Conservation (phyloP, 2,797 vertebrate species). For the Cynodonichthys magdalenae region DNA sequence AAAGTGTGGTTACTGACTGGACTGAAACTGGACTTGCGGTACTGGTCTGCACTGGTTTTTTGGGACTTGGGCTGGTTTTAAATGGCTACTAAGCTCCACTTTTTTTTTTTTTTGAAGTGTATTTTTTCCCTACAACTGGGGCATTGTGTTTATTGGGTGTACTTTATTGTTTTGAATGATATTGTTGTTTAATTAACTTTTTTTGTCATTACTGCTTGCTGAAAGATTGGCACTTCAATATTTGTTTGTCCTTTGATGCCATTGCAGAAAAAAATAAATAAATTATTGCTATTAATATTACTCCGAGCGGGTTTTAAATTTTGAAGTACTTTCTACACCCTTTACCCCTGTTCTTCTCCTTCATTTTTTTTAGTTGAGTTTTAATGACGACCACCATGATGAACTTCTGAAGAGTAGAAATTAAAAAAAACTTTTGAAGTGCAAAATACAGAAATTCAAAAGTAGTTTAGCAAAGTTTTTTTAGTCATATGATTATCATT, state of each 20-base stretch:
- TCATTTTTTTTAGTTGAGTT: conserved; percentile 29
- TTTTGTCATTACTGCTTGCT: conserved; percentile 85
- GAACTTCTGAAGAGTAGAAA: not conserved
- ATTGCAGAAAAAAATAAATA: conserved; percentile 76
- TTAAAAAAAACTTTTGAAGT: conserved; percentile 21
- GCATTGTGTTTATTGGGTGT: conserved; percentile 83
- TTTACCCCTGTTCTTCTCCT: conserved; percentile 15
- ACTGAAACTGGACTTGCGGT: conserved; percentile 59
- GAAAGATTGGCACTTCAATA: conserved; percentile 79
- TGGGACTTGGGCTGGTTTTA: conserved; percentile 64
- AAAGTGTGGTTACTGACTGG: conserved; percentile 54
- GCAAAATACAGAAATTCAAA: conserved; percentile 18
- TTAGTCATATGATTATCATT: conserved; percentile 15
- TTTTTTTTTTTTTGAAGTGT: conserved; percentile 83
- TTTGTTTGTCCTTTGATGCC: conserved; percentile 78
- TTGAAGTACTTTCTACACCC: conserved; percentile 49
- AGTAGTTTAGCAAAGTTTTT: conserved; percentile 19
- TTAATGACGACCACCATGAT: conserved; percentile 7
- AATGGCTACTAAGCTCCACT: conserved; percentile 70
- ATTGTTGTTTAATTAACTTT: conserved; percentile 76
- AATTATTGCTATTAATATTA: conserved; percentile 81
- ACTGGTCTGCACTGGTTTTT: conserved; percentile 60
- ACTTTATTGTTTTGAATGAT: conserved; percentile 77
- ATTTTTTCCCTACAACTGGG: conserved; percentile 75
- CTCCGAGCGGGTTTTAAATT: conserved; percentile 66